Evolutionary conservation across 2,113 vertebrate species (phyloP), one percentile per base, ranked within the genome.

Genomic region (Irena cyanogastra): DNA sequence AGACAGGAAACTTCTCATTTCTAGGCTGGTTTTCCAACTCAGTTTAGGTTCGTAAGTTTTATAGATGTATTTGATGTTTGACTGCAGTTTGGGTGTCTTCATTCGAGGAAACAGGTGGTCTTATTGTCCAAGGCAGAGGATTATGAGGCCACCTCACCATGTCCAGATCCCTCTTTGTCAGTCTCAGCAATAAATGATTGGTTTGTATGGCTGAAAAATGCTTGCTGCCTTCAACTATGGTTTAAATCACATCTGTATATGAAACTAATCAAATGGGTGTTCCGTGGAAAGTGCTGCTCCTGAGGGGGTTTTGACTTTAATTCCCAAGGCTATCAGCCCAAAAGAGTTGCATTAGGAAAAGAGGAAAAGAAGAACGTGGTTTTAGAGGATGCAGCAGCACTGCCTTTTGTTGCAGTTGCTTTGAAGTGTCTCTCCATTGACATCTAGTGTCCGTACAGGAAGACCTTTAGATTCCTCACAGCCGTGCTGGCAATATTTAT

Each of bases 371-470:
- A 94, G n/a, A 71, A 39, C 31, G 23, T 41, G n/a, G 7, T 22
- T 87, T 80, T 39, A 81, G 65, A 44, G 79, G 86, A 88, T n/a
- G 80, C 37, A 50, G 39, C 17, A 3, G 54, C 24, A 39, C 37
- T 75, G 37, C 57, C 83, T 61, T 96, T 92, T 91, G 76, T 91
- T 92, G 78, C 86, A 78, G 41, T 61, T 63, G 71, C 44, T 89
- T 91, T 83, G 84, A 92, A 65, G 72, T 70, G 89, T 94, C 91
- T 95, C 96, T 96, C 93, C 93, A 42, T 96, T 97, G 97, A 97
- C 95, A 97, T 74, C 96, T 97, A 97, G 93, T 96, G 95, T 95
- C 93, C 50, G 0, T 70, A 52, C 30, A 28, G 83, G 76, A 91
- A 86, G 94, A 60, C 60, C 68, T 91, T 81, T 18, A 54, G 70